Base-by-base conservation (phyloP, 1,140 invertebrate genomes). In the Planococcus citri region DNA sequence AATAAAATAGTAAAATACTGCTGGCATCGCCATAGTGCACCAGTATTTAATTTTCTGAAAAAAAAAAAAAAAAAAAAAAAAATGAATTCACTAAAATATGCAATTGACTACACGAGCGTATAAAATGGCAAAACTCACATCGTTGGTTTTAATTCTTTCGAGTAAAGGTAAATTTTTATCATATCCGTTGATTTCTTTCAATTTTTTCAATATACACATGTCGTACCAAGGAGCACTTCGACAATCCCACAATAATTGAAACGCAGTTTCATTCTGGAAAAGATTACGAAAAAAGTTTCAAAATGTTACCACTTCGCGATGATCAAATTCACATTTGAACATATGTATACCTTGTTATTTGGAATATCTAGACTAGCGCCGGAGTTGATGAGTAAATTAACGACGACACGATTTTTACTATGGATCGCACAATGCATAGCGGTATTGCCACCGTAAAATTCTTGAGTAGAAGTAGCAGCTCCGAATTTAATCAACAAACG, bases 391-490 rank as follows among this genome's bases (percentile, higher is more conserved):
- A 98, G 79, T 10, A 92, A 88, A 37, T 86, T 86, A 73, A 98
- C 88, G 37, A 94, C 94, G 71, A 88, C 88, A 71, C 89, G 85
- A 81, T 99, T 99, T 72, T 92, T 88, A 0, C 92, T 88, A 72
- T 92, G 83, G 69, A 96, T 92, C 1, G 96, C 95, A 92, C 93
- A 98, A 83, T 99, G 97, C 38, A 99, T 78, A 8, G 97, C 89
- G 0, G 96, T 98, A 80, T 99, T 98, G 69, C 92, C 90, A 78
- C 95, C 89, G 67, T 88, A 83, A 70, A 85, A 86, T 78, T 99
- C 96, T 41, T 87, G 85, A 71, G 92, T 84, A 70, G 87, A 89
- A 57, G 94, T 85, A 74, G 88, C 89, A 8, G 96, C 95, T 25
- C 95, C 95, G 76, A 99, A 85, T 0, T 94, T 97, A 38, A 98